Conservation (phyloP, 2,113 vertebrate genomes). For the Psettodes erumei region DNA sequence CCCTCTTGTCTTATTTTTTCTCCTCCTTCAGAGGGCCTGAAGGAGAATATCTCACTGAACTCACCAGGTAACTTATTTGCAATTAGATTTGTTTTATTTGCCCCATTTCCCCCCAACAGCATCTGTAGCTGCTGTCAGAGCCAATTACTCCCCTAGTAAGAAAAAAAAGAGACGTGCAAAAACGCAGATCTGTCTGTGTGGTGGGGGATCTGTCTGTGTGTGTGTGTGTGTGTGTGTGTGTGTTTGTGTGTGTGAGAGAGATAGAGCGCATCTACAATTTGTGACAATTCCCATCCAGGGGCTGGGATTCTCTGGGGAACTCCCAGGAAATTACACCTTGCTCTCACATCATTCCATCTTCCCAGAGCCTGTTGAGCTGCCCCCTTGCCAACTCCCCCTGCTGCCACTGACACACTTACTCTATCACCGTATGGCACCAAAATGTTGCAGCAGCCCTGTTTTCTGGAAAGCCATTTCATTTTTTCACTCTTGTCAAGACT, state of each 20-base stretch:
- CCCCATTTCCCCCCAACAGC: constrained; percentile 63
- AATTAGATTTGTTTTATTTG: constrained; percentile 79
- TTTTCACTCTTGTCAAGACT: constrained; percentile 71
- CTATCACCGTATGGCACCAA: constrained; percentile 48
- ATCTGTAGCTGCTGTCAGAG: constrained; percentile 54
- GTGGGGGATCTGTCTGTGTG: constrained; percentile 5
- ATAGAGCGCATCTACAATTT: constrained; percentile 50
- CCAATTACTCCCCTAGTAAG: constrained; percentile 58
- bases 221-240: constrained; percentile 8
- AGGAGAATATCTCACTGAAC: constrained; percentile 65
- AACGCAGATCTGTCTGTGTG: constrained; percentile 12
- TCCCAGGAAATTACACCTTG: constrained; percentile 74
- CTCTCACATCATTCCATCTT: constrained; percentile 75
- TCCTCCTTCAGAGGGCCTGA: constrained; percentile 29
- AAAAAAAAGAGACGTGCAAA: constrained; percentile 31
- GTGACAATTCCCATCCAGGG: constrained; percentile 58
- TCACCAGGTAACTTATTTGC: constrained; percentile 76
- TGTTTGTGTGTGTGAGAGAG: constrained; percentile 28
- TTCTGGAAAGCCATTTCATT: constrained; percentile 74
- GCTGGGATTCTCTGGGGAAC: constrained; percentile 69
- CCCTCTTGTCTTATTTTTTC: constrained; percentile 42
- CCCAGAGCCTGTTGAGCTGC: constrained; percentile 64
- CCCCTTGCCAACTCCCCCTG: constrained; percentile 28
- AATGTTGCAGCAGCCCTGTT: constrained; percentile 67
- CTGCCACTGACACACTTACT: constrained; percentile 66